Evolutionary conservation across 2,797 vertebrate genomes (phyloP).

Genomic region (Lophotriccus pileatus): DNA sequence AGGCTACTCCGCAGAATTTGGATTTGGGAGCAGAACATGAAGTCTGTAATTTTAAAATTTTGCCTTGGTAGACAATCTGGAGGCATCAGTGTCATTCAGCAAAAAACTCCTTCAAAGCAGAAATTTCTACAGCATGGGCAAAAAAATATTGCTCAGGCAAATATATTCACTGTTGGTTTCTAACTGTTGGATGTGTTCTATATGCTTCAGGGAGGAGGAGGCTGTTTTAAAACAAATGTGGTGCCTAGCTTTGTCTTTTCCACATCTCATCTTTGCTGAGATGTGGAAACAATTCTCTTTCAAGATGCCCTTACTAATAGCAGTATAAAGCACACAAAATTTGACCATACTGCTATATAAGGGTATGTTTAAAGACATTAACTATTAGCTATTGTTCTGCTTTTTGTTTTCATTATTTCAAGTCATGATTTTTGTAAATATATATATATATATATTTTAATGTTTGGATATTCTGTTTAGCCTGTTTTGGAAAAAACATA

Average conservation of each 20-base stretch:
- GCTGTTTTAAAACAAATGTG: background rate
- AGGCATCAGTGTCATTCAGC: background rate
- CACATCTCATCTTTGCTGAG: too few species aligned
- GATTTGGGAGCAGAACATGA: background rate
- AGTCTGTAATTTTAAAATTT: background rate
- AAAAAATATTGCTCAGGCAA: background rate
- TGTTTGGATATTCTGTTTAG: background rate
- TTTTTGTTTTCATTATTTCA: slow-evolving; percentile 14
- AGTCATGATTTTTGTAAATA: background rate
- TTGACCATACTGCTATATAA: background rate
- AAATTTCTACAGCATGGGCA: background rate
- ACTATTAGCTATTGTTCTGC: slow-evolving; percentile 26
- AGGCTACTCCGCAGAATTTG: background rate
- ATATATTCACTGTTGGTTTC: background rate
- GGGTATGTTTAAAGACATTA: background rate
- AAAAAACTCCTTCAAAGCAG: background rate
- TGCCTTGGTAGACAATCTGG: background rate
- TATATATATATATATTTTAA: background rate
- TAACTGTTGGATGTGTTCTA: background rate
- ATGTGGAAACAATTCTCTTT: background rate
- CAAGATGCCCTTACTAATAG: background rate
- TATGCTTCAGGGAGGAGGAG: background rate
- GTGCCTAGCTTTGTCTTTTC: background rate
- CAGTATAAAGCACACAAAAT: background rate
- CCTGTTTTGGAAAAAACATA: slow-evolving; percentile 13